These are phyloP conservation scores for Turritopsis dohrnii DNA, from an alignment of 30 jellyfish, hydroid and myxozoan species.

Conservation along the genomic window DNA sequence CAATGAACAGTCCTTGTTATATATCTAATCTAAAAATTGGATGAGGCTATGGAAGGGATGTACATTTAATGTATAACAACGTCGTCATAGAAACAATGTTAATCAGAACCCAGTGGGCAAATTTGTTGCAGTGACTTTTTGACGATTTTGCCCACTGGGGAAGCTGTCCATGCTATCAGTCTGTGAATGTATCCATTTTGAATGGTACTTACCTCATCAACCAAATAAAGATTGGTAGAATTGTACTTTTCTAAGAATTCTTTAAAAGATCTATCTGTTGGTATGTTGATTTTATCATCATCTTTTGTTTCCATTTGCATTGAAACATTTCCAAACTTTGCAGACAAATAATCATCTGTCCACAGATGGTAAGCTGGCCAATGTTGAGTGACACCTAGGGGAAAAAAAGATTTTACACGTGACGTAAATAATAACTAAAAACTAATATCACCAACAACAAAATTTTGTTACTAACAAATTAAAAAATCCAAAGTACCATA, in stretches of 20 bases:
- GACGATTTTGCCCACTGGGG: background rate
- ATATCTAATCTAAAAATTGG: too few relatives aligned
- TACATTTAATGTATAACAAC: too few relatives aligned
- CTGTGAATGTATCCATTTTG: too few relatives aligned
- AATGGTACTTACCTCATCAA: conserved; percentile 58
- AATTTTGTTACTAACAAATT: background rate
- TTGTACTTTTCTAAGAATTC: conserved; percentile 41
- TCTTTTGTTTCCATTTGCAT: conserved; percentile 68
- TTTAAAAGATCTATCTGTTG: conserved; percentile 40
- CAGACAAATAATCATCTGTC: conserved; percentile 61
- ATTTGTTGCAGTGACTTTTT: background rate
- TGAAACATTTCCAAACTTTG: conserved; percentile 53
- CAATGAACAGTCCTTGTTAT: too few relatives aligned
- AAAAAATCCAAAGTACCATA: too few relatives aligned
- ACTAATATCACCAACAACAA: background rate
- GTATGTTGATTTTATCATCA: conserved; percentile 70
- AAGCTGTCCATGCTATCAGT: too few relatives aligned
- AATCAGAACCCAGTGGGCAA: too few relatives aligned
- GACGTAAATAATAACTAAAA: background rate
- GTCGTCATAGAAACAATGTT: too few relatives aligned
- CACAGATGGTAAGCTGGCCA: conserved; percentile 82
- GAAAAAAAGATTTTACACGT: background rate
- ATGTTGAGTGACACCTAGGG: conserved; percentile 53
- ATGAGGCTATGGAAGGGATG: too few relatives aligned
- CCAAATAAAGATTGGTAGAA: conserved; percentile 42